Conservation (phyloP, 1,140 invertebrate genomes). For the Drosophila santomea region DNA sequence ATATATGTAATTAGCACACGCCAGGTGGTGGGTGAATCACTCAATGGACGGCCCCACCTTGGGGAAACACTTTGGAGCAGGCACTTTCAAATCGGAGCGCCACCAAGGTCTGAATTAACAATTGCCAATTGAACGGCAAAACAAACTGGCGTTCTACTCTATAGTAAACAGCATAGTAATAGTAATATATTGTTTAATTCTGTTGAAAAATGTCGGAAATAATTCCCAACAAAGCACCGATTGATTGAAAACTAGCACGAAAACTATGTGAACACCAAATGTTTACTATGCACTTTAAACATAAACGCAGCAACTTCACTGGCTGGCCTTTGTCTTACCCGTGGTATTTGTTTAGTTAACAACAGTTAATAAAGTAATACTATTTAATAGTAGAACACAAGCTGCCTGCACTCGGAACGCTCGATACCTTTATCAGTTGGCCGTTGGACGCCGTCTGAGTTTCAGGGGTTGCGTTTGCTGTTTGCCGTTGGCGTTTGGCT, state of each 20-base stretch:
- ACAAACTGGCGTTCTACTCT: constrained; percentile 33
- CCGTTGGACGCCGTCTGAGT: constrained; percentile 34
- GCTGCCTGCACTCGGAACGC: constrained; percentile 1
- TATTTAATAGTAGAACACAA: constrained; percentile 10
- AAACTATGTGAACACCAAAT: background rate
- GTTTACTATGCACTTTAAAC: background rate
- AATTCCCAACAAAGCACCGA: background rate
- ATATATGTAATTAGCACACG: constrained; percentile 39
- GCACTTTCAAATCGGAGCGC: constrained; percentile 50
- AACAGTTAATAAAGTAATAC: background rate
- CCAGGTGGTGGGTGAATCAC: constrained; percentile 24
- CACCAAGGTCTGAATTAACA: constrained; percentile 68
- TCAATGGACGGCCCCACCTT: constrained; percentile 37
- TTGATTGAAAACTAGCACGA: background rate
- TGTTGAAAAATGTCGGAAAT: no score
- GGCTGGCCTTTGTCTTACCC: constrained; percentile 14
- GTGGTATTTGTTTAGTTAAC: constrained; percentile 13
- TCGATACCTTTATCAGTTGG: constrained; percentile 35
- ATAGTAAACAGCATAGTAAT: background rate
- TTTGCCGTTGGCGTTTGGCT: constrained; percentile 26
- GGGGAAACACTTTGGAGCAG: constrained; percentile 47
- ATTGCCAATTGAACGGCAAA: constrained; percentile 33
- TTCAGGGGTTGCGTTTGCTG: constrained; percentile 29
- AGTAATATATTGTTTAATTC: no score
- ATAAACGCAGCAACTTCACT: background rate